A percentile compares a stretch with the other conserved stretches of the same genome.
Evolutionary conservation across 1,140 invertebrate genomes (phyloP).

Genomic region (Aporrectodea caliginosa): DNA sequence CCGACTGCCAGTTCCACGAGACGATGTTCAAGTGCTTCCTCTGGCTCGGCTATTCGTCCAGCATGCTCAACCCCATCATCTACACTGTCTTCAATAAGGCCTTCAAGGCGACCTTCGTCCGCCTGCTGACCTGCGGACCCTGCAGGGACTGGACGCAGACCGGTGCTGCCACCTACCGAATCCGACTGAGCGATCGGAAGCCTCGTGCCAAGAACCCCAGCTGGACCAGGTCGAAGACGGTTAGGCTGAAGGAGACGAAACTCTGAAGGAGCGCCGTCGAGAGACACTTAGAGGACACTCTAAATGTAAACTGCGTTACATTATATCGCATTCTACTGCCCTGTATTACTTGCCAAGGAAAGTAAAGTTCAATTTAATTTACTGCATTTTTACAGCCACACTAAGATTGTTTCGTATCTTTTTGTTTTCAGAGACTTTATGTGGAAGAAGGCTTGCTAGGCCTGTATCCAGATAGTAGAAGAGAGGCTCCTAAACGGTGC

Average conservation of each 20-base stretch:
- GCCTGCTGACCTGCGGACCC: slow-evolving; percentile 70
- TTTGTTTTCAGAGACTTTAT: too few relatives aligned
- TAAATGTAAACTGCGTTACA: too few relatives aligned
- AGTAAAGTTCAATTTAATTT: too few relatives aligned
- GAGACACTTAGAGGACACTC: too few relatives aligned
- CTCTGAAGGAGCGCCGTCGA: neutral
- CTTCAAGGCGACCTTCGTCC: slow-evolving; percentile 68
- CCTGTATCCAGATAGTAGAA: too few relatives aligned
- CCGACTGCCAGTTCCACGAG: slow-evolving; percentile 62
- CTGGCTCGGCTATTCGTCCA: slow-evolving; percentile 88
- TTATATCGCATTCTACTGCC: too few relatives aligned
- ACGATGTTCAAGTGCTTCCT: slow-evolving; percentile 39
- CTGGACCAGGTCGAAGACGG: neutral
- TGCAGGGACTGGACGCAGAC: neutral
- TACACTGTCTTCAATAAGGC: slow-evolving; percentile 82
- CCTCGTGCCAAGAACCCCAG: neutral
- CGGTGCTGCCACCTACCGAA: neutral
- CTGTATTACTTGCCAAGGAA: too few relatives aligned
- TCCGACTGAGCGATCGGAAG: neutral
- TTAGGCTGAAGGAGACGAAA: neutral
- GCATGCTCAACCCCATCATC: slow-evolving; percentile 83
- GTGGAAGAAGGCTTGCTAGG: too few relatives aligned
- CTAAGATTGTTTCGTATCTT: too few relatives aligned
- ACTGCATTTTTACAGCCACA: too few relatives aligned
- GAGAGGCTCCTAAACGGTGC: too few relatives aligned